phyloP scores from a whole-genome alignment of 2,113 vertebrate genomes.

The Cinclus cinclus region DNA sequence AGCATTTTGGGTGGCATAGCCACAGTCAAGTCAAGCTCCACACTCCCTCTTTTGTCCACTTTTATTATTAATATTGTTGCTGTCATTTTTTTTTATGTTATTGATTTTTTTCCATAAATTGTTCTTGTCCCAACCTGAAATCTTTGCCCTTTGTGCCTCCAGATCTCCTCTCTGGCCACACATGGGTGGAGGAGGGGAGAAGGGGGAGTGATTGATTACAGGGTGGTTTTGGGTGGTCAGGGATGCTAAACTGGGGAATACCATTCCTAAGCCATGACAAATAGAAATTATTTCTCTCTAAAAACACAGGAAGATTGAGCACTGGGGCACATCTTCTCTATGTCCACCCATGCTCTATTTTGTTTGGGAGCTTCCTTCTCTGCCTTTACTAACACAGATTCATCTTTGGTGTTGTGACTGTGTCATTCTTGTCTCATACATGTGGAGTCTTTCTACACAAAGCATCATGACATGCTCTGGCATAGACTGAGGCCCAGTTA shows the following conservation, averaged over 20 bases:
- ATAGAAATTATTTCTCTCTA: neutral
- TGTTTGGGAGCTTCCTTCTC: neutral
- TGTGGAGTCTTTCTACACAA: neutral
- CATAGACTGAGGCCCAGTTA: neutral
- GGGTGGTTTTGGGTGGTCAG: neutral
- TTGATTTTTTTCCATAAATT: neutral
- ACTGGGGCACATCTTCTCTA: neutral
- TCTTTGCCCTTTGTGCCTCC: neutral
- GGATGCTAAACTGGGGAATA: neutral
- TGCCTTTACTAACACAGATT: neutral
- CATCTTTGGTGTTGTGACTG: neutral
- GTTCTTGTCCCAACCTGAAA: neutral
- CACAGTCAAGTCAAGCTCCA: neutral
- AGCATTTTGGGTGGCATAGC: neutral
- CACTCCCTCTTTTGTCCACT: neutral
- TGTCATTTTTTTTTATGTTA: neutral
- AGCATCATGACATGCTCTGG: neutral
- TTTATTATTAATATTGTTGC: neutral
- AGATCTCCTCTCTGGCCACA: neutral
- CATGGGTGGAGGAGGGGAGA: rapidly evolving
- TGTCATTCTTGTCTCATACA: neutral
- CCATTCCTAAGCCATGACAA: neutral
- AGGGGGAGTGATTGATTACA: neutral
- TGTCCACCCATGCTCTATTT: neutral
- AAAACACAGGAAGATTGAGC: neutral